Conservation (phyloP, 2,888 invertebrate species). For the Ichneumoninae sp. region DNA sequence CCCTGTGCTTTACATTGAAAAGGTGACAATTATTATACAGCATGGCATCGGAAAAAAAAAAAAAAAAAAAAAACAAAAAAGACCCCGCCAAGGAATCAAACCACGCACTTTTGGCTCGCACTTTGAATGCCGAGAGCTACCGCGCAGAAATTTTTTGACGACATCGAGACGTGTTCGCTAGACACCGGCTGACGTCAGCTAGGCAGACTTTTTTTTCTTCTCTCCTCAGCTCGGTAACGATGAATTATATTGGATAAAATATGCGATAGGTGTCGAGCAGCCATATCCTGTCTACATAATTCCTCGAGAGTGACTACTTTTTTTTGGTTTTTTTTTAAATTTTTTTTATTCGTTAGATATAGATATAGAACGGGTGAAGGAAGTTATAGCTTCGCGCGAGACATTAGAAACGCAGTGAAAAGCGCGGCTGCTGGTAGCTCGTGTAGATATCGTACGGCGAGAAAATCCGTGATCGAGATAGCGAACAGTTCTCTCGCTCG, state of each 20-base stretch:
- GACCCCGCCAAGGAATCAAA: no score
- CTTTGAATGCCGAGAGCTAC: no score
- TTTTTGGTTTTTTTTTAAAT: not conserved
- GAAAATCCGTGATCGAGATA: constrained; percentile 62
- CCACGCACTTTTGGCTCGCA: no score
- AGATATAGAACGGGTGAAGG: constrained; percentile 1
- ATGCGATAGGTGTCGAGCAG: constrained; percentile 38
- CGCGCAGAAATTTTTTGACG: not conserved
- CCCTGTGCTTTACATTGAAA: not conserved
- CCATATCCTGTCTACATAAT: constrained; percentile 23
- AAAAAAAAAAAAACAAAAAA: no score
- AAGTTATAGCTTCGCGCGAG: constrained; percentile 25
- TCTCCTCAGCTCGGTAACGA: constrained; percentile 11
- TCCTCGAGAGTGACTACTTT: constrained; percentile 15
- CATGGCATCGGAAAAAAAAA: no score
- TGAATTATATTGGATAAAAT: constrained; percentile 51
- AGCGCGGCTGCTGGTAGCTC: constrained; percentile 25
- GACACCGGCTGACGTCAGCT: not conserved
- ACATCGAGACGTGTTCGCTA: constrained; percentile 3
- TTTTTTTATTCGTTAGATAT: constrained; percentile 1
- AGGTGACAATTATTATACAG: no score
- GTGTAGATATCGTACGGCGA: constrained; percentile 21
- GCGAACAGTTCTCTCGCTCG: constrained; percentile 41
- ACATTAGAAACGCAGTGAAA: constrained; percentile 50
- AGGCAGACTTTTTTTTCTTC: not conserved